Evolutionary conservation across 2,888 invertebrate species (phyloP).

Genomic region (Hydropsyche betteni): DNA sequence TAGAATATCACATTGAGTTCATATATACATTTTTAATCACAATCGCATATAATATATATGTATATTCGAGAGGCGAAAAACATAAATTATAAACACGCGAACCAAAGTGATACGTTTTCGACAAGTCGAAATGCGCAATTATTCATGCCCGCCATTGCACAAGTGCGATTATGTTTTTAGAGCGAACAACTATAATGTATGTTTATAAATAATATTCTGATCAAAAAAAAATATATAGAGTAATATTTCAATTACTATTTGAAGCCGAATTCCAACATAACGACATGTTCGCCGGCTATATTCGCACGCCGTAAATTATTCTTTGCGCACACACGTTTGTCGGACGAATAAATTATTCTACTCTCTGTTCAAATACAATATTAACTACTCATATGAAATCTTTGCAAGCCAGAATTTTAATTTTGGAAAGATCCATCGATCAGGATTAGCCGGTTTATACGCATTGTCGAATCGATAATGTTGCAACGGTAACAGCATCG

Average conservation of each 20-base stretch:
- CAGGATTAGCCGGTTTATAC: conserved; percentile 1
- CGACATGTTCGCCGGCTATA: neutral
- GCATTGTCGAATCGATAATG: neutral
- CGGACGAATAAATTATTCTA: too few species aligned
- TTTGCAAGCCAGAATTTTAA: too few species aligned
- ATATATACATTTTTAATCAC: too few species aligned
- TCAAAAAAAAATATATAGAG: too few species aligned
- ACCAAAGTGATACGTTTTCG: too few species aligned
- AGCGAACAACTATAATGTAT: neutral
- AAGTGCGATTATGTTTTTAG: conserved; percentile 25
- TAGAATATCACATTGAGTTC: too few species aligned
- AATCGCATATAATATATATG: too few species aligned
- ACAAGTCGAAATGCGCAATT: conserved; percentile 16
- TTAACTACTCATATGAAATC: too few species aligned
- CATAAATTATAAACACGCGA: too few species aligned
- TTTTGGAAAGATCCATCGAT: neutral
- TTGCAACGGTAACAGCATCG: neutral
- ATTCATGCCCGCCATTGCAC: conserved; percentile 5
- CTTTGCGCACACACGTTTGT: too few species aligned
- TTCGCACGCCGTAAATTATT: conserved; percentile 3
- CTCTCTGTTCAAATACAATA: too few species aligned
- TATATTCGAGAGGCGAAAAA: too few species aligned
- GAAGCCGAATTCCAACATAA: neutral
- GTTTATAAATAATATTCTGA: neutral
- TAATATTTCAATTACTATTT: conserved; percentile 8